Percentiles rank a stretch among this genome's conserved stretches.
phyloP scores from a whole-genome alignment of 2,797 vertebrate species.

The Odontamblyopus lacepedii region DNA sequence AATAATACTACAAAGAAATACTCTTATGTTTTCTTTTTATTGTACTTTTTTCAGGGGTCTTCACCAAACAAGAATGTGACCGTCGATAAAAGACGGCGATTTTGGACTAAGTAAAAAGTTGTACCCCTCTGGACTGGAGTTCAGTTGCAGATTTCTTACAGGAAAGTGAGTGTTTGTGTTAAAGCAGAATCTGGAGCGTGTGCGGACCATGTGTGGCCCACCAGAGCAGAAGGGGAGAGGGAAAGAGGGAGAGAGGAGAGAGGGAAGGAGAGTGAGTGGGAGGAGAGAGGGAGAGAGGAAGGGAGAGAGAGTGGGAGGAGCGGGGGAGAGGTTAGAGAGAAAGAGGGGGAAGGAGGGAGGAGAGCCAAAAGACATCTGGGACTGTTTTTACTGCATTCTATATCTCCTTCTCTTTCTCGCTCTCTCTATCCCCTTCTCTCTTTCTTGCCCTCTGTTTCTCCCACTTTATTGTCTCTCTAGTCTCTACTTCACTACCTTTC shows the following conservation, averaged over 20 bases:
- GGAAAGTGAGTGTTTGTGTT: slow-evolving; percentile 11
- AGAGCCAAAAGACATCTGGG: slow-evolving; percentile 70
- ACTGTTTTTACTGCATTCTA: slow-evolving; percentile 64
- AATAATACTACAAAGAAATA: no score
- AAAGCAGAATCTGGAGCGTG: slow-evolving; percentile 47
- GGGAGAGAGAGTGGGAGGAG: neutral
- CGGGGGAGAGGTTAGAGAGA: neutral
- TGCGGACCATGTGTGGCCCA: slow-evolving; percentile 51
- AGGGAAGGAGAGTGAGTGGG: neutral
- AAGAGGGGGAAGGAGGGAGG: neutral
- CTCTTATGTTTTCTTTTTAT: no score
- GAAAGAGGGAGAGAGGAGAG: neutral
- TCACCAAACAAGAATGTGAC: no score
- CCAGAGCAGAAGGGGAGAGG: slow-evolving; percentile 8
- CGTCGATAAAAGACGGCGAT: no score
- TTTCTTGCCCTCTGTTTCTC: no score
- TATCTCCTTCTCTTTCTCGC: neutral
- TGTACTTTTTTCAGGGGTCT: no score
- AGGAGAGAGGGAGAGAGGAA: neutral
- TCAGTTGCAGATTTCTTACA: slow-evolving; percentile 5
- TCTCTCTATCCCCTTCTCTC: no score
- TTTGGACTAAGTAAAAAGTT: no score
- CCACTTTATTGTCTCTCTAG: no score
- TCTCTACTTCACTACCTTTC: no score
- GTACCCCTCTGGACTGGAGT: no score